phyloP scores from a whole-genome alignment of 2,797 vertebrate species.

The Halcyon smyrnensis region DNA sequence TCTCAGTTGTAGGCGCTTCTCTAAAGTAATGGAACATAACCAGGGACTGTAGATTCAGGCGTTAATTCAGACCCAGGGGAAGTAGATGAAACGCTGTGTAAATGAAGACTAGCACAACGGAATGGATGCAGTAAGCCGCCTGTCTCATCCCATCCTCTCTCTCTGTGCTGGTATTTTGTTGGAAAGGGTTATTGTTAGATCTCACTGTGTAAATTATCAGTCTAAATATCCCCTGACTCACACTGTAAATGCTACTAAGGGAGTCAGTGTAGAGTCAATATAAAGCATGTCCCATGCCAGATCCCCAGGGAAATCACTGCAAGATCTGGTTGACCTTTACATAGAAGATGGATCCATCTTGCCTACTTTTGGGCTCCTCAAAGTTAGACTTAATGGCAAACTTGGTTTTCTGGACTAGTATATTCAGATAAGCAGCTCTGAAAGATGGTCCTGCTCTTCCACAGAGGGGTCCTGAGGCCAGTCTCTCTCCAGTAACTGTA shows the following conservation, averaged over 20 bases:
- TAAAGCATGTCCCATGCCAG: background rate
- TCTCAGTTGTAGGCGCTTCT: background rate
- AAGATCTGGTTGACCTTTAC: background rate
- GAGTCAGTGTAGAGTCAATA: background rate
- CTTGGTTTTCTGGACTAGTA: background rate
- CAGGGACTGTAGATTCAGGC: background rate
- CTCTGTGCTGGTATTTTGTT: background rate
- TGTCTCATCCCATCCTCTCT: background rate
- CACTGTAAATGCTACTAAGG: background rate
- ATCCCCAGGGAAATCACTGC: background rate
- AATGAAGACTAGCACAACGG: background rate
- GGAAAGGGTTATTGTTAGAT: background rate
- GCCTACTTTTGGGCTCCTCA: background rate
- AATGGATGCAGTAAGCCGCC: background rate
- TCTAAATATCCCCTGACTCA: constrained; percentile 54
- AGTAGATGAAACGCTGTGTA: background rate
- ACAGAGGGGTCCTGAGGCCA: background rate
- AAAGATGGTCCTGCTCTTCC: background rate
- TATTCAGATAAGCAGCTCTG: background rate
- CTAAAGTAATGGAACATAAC: background rate
- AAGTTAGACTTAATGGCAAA: background rate
- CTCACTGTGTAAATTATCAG: constrained; percentile 15
- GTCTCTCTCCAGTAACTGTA: background rate
- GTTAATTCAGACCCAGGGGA: background rate
- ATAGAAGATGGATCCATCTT: background rate